phyloP scores from a whole-genome alignment of 2,888 invertebrate species.

The Melinaea marsaeus region DNA sequence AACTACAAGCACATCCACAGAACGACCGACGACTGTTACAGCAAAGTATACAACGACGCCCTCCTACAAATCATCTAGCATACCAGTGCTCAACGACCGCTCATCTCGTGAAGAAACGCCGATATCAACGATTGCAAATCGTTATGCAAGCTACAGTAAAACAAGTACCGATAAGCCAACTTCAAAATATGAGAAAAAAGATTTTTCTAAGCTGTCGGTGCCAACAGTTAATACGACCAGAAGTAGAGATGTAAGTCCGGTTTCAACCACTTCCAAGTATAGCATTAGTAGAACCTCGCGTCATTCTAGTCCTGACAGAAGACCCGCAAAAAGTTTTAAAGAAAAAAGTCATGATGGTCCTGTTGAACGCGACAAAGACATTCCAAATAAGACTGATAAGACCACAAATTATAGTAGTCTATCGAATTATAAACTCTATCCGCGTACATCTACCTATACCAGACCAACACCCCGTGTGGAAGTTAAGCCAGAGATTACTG shows the following conservation, averaged over 20 bases:
- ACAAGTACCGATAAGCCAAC: slow-evolving; percentile 40
- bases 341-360: slow-evolving; percentile 78
- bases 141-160: slow-evolving; percentile 64
- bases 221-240: slow-evolving; percentile 53
- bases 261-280: slow-evolving; percentile 63
- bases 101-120: slow-evolving; percentile 62
- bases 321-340: slow-evolving; percentile 57
- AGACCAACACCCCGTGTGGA: slow-evolving; percentile 55
- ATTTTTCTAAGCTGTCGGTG: slow-evolving; percentile 69
- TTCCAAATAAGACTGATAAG: slow-evolving; percentile 77
- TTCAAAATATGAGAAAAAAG: slow-evolving; percentile 64
- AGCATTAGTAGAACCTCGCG: slow-evolving; percentile 63
- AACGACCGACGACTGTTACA: slow-evolving; percentile 66
- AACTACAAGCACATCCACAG: slow-evolving; percentile 44
- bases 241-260: slow-evolving; percentile 79
- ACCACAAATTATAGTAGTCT: slow-evolving; percentile 71
- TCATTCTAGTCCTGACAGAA: slow-evolving; percentile 72
- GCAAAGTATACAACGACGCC: slow-evolving; percentile 67
- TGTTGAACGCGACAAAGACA: slow-evolving; percentile 73
- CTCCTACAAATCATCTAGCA: slow-evolving; percentile 71
- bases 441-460: slow-evolving; percentile 64
- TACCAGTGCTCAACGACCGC: slow-evolving; percentile 64
- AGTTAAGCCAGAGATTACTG: slow-evolving; percentile 50
- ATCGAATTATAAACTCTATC: slow-evolving; percentile 75
- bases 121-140: slow-evolving; percentile 62